Base-by-base conservation (phyloP, 2,113 vertebrate genomes). In the Pao palembangensis region DNA sequence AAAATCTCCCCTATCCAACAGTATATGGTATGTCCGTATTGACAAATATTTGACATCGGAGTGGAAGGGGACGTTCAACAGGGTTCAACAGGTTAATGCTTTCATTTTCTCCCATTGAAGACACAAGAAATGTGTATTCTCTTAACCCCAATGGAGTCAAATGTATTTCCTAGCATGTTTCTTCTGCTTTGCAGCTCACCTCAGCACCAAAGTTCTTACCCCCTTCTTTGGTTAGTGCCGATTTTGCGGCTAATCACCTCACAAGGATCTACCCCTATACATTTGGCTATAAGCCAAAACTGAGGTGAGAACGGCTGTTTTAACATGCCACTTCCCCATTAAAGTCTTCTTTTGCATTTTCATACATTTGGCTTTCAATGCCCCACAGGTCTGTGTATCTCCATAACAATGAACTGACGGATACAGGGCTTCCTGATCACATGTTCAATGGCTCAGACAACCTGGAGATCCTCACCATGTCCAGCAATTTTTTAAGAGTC, bases 341-440 rank as follows among this genome's bases (percentile, higher is more conserved):
- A 11, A 0, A 44, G 0, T 43, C 6, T 28, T 8, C 19, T 31
- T 19, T 46, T 42, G 58, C 38, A 50, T 18, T 13, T 52, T 2
- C 14, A 28, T 2, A 5, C 2, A 5, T 63, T 12, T 61, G 44
- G 14, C 14, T 38, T 59, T 61, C 25, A 38, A 2, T 70, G 53
- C 34, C 8, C 34, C 10, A 21, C 84, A 99, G 97, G 79, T 98
- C 97, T 0, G 94, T 99, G 51, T 99, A 99, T 87, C 93, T 99
- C 63, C 97, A 99, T 73, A 98, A 99, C 90, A 99, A 99, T 89
- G 98, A 98, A 80, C 89, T 99, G 82, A 93, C 92, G 0, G 95
- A 98, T 5, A 90, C 91, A 0, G 95, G 94, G 4, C 90, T 99
- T 63, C 96, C 97, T 0, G 93, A 95, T 48, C 84, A 91, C 66